phyloP scores from a whole-genome alignment of 2,113 vertebrate species.

The Hemiprocne comata region DNA sequence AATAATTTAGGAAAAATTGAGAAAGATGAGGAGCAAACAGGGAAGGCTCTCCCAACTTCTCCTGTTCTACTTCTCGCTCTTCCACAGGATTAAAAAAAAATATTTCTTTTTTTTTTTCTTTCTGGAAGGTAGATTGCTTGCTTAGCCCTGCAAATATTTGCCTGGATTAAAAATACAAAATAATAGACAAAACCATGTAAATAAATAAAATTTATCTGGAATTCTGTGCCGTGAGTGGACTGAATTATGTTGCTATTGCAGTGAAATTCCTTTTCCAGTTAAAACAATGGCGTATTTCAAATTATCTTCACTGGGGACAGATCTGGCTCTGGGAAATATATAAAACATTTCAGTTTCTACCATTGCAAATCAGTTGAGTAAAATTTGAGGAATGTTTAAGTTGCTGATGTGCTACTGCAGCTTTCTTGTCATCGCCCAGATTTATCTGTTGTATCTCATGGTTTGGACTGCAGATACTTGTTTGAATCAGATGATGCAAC shows the following conservation, averaged over 20 bases:
- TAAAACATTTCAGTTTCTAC: not conserved
- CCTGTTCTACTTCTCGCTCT: not conserved
- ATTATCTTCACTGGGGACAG: not conserved
- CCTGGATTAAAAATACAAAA: not conserved
- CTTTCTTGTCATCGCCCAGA: constrained; percentile 13
- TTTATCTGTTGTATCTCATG: not conserved
- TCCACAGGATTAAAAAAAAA: no score
- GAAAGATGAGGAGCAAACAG: not conserved
- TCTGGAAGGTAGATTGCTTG: not conserved
- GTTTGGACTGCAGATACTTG: not conserved
- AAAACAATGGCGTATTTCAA: not conserved
- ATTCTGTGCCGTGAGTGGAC: not conserved
- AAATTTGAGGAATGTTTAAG: not conserved
- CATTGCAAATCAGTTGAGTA: not conserved
- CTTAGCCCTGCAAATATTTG: not conserved
- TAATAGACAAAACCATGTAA: not conserved
- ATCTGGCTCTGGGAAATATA: not conserved
- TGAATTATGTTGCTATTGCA: not conserved
- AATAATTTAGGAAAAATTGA: not conserved
- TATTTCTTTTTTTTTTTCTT: not conserved
- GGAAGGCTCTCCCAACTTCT: not conserved
- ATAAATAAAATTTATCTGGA: not conserved
- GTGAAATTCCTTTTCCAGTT: not conserved
- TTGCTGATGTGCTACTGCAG: not conserved
- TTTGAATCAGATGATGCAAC: not conserved